These are phyloP conservation scores for Sphaerophoria taeniata DNA, from an alignment of 2,888 invertebrate species.

Conservation along the genomic window DNA sequence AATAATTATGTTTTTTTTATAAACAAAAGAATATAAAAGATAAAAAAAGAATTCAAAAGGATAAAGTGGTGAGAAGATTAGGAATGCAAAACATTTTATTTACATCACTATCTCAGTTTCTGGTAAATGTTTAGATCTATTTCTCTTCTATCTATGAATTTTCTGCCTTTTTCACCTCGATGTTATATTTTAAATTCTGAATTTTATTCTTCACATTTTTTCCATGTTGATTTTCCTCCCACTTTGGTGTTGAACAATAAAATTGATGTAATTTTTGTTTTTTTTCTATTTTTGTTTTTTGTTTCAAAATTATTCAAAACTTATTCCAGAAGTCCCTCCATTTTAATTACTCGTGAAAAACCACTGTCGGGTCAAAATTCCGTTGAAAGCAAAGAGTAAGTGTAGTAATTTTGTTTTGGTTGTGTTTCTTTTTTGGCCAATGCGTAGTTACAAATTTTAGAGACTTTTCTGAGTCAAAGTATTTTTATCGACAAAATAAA, in stretches of 20 bases:
- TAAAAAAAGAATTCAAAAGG: conserved; percentile 49
- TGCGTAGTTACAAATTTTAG: conserved; percentile 63
- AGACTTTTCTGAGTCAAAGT: conserved; percentile 28
- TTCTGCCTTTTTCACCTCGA: neutral
- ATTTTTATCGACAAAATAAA: conserved; percentile 11
- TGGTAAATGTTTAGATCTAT: conserved; percentile 38
- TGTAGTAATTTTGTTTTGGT: conserved; percentile 67
- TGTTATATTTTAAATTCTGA: conserved; percentile 23
- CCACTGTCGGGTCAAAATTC: conserved; percentile 80
- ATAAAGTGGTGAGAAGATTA: conserved; percentile 69
- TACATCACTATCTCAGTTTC: neutral
- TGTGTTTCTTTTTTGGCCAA: conserved; percentile 74
- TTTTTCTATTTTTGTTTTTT: conserved; percentile 66
- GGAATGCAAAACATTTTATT: conserved; percentile 41
- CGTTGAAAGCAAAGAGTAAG: conserved; percentile 82
- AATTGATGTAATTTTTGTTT: conserved; percentile 55
- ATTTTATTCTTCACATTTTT: too few species aligned
- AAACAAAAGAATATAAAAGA: conserved; percentile 34
- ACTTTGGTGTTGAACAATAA: conserved; percentile 42
- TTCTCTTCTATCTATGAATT: conserved; percentile 24
- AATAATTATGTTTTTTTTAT: conserved; percentile 21
- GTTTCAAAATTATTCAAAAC: conserved; percentile 75
- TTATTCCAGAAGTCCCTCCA: conserved; percentile 80
- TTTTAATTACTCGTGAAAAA: conserved; percentile 78
- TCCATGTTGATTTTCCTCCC: too few species aligned